Evolutionary conservation across 1,140 invertebrate genomes (phyloP).

Genomic region (Saccostrea cuccullata): DNA sequence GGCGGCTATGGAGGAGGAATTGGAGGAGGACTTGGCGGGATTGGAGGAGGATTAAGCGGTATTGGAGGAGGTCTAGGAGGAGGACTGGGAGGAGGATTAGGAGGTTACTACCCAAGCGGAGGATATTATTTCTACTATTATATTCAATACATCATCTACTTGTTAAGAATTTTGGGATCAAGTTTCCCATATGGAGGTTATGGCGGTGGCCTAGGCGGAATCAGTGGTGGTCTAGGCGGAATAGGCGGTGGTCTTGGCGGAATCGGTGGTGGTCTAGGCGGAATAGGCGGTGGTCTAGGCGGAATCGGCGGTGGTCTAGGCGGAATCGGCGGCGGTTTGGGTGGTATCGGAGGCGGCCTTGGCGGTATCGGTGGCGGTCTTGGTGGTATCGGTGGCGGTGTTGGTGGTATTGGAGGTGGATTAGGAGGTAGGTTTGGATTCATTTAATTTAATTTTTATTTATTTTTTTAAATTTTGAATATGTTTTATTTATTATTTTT

Average conservation of each 20-base stretch:
- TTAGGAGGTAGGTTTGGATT: background rate
- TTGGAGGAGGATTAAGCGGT: background rate
- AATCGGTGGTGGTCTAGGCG: background rate
- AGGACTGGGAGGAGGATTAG: background rate
- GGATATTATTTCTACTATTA: background rate
- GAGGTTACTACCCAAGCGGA: background rate
- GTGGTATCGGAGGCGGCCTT: background rate
- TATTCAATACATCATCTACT: slow-evolving; percentile 9
- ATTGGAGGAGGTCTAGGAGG: background rate
- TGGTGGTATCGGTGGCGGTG: background rate
- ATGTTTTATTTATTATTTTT: too few relatives aligned
- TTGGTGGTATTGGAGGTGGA: background rate
- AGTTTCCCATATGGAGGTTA: background rate
- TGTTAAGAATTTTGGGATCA: background rate
- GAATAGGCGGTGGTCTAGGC: background rate
- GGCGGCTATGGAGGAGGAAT: background rate
- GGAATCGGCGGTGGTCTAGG: background rate
- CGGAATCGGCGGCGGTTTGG: background rate
- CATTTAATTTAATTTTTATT: too few relatives aligned
- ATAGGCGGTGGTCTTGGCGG: background rate
- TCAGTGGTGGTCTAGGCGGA: background rate
- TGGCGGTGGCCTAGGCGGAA: background rate
- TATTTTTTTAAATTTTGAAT: too few relatives aligned
- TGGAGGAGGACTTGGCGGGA: background rate
- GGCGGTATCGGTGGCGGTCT: background rate